Percentiles rank a stretch among this genome's conserved stretches.
Evolutionary conservation across 2,797 vertebrate genomes (phyloP).

Genomic region (Crocodylus rhombifer): DNA sequence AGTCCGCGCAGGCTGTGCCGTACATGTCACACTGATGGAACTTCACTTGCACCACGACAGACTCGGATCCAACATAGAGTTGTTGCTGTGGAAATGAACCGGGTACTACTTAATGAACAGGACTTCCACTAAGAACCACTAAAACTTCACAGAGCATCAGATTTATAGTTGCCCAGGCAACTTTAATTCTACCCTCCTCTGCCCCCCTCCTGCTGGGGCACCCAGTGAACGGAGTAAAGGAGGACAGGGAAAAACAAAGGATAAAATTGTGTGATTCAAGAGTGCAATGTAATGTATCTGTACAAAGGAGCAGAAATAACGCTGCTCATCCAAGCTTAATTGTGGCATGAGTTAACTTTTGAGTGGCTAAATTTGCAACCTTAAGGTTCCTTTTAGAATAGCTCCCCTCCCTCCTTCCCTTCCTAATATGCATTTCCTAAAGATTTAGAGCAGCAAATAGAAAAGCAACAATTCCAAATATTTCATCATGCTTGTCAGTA

Average conservation of each 20-base stretch:
- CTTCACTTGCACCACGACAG: slow-evolving; percentile 89
- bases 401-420: not conserved
- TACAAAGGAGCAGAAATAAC: not conserved
- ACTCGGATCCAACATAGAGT: slow-evolving; percentile 91
- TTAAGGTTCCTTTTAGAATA: not conserved
- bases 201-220: not conserved
- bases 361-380: not conserved
- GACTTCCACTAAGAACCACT: not conserved
- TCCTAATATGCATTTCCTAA: not conserved
- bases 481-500: not conserved
- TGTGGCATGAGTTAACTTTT: not conserved
- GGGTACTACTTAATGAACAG: not conserved
- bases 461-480: not conserved
- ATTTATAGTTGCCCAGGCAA: rapidly evolving
- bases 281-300: not conserved
- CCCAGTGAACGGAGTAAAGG: slow-evolving; percentile 27
- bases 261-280: slow-evolving; percentile 15
- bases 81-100: slow-evolving; percentile 87
- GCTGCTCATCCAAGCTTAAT: not conserved
- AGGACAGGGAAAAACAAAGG: slow-evolving; percentile 49
- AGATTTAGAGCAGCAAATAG: not conserved
- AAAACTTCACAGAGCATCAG: not conserved
- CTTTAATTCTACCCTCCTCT: not conserved
- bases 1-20: slow-evolving; percentile 93
- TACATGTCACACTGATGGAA: slow-evolving; percentile 96